These are phyloP conservation scores for Platysternon megacephalum DNA, from an alignment of 2,113 vertebrate species.

Conservation along the genomic window DNA sequence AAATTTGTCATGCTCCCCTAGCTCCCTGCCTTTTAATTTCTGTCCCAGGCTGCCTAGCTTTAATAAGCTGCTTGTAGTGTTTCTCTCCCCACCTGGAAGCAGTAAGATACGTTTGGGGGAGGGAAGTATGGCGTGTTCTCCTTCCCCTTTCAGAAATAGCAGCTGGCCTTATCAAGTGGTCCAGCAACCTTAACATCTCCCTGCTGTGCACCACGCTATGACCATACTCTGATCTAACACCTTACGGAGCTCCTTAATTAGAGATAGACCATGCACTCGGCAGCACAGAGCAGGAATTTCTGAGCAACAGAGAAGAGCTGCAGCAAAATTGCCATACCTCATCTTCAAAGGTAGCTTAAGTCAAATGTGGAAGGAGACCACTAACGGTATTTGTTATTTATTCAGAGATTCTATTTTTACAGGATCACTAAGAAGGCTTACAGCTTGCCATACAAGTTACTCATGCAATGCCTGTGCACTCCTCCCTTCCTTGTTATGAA, in stretches of 20 bases:
- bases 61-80: slow-evolving; percentile 1
- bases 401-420: too few species aligned
- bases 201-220: neutral
- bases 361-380: neutral
- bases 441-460: neutral
- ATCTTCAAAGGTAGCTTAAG: neutral
- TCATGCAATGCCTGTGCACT: neutral
- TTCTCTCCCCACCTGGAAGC: neutral
- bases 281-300: neutral
- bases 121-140: neutral
- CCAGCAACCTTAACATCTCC: too few species aligned
- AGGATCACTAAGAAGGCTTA: neutral
- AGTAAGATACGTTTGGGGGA: neutral
- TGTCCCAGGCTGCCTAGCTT: neutral
- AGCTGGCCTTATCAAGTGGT: too few species aligned
- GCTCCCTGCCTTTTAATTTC: neutral
- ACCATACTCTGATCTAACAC: neutral
- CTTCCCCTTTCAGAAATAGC: neutral
- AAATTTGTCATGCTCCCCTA: neutral
- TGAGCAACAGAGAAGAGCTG: neutral
- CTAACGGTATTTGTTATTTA: neutral
- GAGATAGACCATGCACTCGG: neutral
- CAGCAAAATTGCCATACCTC: neutral
- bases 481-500: neutral
- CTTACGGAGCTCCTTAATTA: neutral